A percentile compares a stretch with the other conserved stretches of the same genome.
Evolutionary conservation across 2,113 vertebrate genomes (phyloP).

Genomic region (Python bivittatus): DNA sequence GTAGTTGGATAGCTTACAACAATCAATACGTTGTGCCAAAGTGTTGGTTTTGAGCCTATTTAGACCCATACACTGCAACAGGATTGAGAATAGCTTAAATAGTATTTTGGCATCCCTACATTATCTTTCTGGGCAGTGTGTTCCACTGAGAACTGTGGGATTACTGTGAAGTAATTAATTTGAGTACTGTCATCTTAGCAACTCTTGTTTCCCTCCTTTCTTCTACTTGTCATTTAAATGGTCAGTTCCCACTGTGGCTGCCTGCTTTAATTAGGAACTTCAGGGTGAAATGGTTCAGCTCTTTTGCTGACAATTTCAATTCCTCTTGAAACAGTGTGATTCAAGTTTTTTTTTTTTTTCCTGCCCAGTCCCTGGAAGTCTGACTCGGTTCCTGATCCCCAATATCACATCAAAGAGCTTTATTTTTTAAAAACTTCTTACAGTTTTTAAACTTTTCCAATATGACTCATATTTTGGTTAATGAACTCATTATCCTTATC

Average conservation of each 20-base stretch:
- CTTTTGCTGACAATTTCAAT: constrained; percentile 62
- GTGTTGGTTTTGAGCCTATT: not conserved
- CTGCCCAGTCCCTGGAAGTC: constrained; percentile 44
- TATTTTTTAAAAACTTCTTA: constrained; percentile 53
- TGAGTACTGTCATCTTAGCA: constrained; percentile 37
- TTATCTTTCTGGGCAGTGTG: constrained; percentile 2
- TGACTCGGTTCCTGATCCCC: constrained; percentile 57
- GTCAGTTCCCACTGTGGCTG: constrained; percentile 40
- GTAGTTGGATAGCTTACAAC: not conserved
- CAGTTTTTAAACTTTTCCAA: constrained; percentile 61
- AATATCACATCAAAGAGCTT: constrained; percentile 47
- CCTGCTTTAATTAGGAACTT: constrained; percentile 58
- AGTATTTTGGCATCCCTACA: not conserved
- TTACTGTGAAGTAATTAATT: constrained; percentile 45
- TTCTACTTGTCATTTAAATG: constrained; percentile 47
- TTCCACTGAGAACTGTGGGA: constrained; percentile 26
- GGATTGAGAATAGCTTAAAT: not conserved
- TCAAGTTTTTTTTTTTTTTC: constrained; percentile 40
- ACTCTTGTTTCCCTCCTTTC: constrained; percentile 34
- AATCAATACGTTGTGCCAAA: not conserved
- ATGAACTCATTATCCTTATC: constrained; percentile 36
- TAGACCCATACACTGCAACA: not conserved
- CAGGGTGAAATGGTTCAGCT: constrained; percentile 62
- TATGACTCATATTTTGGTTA: constrained; percentile 57
- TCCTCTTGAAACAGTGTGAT: constrained; percentile 60